phyloP scores from a whole-genome alignment of 2,113 vertebrate species.

The Heliornis fulica region DNA sequence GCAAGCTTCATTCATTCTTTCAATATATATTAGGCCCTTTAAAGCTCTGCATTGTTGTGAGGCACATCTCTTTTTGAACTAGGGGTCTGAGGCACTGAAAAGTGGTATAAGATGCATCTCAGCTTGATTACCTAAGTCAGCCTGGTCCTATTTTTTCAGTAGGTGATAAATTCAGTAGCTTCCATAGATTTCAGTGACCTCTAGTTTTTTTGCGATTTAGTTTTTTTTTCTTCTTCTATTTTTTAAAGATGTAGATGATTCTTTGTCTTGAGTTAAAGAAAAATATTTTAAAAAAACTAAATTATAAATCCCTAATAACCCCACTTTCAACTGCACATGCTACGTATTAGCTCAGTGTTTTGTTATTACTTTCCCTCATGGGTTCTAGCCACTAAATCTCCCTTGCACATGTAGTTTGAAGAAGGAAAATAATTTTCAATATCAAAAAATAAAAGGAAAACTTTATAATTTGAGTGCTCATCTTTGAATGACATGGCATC shows the following conservation, averaged over 20 bases:
- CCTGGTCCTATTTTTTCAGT: neutral
- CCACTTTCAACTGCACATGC: neutral
- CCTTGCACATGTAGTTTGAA: neutral
- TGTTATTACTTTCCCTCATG: neutral
- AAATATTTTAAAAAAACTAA: neutral
- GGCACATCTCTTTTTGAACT: neutral
- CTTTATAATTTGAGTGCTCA: neutral
- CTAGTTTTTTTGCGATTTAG: neutral
- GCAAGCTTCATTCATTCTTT: neutral
- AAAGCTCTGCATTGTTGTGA: neutral
- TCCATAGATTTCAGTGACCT: neutral
- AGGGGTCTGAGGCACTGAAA: neutral
- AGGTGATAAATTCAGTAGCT: neutral
- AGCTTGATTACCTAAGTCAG: neutral
- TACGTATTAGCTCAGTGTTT: neutral
- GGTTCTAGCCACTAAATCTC: neutral
- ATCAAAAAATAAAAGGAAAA: neutral
- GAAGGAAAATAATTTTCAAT: neutral
- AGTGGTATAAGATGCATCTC: neutral
- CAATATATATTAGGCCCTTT: neutral
- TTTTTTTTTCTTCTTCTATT: neutral
- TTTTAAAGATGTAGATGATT: neutral
- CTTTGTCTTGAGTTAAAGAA: neutral
- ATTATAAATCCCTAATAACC: neutral
- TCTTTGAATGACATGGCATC: neutral